Conservation (phyloP, 1,140 invertebrate species). For the Diabrotica undecimpunctata region DNA sequence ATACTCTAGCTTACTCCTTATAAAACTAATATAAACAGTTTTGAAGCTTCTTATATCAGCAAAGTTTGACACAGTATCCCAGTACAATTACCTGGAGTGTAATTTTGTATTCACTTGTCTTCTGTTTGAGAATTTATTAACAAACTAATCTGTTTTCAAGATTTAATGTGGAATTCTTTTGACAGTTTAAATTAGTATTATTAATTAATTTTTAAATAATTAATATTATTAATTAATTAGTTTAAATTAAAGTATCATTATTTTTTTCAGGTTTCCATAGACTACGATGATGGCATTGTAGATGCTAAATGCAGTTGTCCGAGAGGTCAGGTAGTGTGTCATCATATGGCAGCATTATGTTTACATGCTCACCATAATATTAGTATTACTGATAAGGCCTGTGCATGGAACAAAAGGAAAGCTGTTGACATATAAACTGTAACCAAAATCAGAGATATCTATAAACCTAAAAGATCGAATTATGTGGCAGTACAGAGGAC, state of each 20-base stretch:
- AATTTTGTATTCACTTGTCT: no score
- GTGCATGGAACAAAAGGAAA: neutral
- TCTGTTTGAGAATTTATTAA: no score
- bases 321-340: slow-evolving; percentile 11
- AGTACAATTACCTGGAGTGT: no score
- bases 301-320: slow-evolving; percentile 14
- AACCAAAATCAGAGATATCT: neutral
- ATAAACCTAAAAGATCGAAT: slow-evolving; percentile 5
- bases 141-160: no score
- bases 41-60: no score
- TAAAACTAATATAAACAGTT: no score
- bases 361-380: slow-evolving; percentile 14
- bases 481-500: slow-evolving; percentile 1
- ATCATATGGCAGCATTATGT: slow-evolving; percentile 17
- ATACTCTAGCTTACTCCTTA: no score
- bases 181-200: no score
- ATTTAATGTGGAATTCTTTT: no score
- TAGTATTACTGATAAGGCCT: slow-evolving; percentile 14
- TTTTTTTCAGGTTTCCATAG: slow-evolving; percentile 8
- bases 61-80: no score
- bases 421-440: neutral
- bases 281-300: slow-evolving; percentile 8
- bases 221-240: no score
- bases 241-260: neutral
- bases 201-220: no score